These are phyloP conservation scores for Pipistrellus kuhlii DNA, from an alignment of 2,797 vertebrate species.

Conservation along the genomic window DNA sequence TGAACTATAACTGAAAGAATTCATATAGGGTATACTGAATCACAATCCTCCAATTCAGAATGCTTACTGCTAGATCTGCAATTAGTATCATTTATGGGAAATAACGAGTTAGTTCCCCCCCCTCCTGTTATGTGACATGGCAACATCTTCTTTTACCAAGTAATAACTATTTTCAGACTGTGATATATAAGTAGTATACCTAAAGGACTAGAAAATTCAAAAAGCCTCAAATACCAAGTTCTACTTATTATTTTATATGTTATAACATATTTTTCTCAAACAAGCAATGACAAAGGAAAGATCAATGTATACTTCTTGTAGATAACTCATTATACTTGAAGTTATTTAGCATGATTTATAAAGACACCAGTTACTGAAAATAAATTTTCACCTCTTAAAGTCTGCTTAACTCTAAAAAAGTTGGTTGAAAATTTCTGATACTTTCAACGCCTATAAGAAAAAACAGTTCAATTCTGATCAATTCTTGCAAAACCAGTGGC, in stretches of 20 bases:
- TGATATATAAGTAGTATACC: not conserved
- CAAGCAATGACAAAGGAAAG: conserved; percentile 48
- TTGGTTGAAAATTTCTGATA: conserved; percentile 51
- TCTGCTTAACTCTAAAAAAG: conserved; percentile 52
- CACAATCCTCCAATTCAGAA: not conserved
- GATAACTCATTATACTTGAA: conserved; percentile 37
- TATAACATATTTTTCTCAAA: conserved; percentile 51
- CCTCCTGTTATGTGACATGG: not conserved
- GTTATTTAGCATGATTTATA: conserved; percentile 60
- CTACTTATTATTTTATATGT: not conserved
- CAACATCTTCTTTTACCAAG: not conserved
- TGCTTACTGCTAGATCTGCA: not conserved
- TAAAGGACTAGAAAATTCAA: conserved; percentile 39
- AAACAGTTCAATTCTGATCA: conserved; percentile 60
- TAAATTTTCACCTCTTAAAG: conserved; percentile 58
- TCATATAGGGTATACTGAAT: not conserved
- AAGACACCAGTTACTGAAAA: conserved; percentile 53
- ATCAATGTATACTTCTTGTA: conserved; percentile 8
- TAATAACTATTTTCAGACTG: conserved; percentile 26
- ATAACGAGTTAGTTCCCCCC: not conserved
- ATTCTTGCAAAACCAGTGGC: conserved; percentile 65
- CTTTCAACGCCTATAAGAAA: conserved; percentile 52
- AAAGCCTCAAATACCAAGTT: conserved; percentile 33
- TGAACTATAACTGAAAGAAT: not conserved
- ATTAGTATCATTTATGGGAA: not conserved